phyloP scores from a whole-genome alignment of 2,113 vertebrate species.

The Oncorhynchus gorbuscha region DNA sequence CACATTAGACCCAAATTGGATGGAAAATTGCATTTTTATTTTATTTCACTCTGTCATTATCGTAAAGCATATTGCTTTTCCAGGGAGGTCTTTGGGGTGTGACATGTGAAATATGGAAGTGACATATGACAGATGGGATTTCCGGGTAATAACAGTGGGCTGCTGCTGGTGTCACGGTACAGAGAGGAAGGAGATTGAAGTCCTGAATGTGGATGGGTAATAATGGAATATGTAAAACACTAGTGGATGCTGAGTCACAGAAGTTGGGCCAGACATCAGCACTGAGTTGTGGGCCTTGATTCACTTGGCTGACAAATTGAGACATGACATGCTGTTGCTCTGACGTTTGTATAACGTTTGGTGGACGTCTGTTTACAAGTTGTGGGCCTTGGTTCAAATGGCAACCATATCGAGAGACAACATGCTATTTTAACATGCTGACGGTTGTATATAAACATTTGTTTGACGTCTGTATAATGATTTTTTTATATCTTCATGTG shows the following conservation, averaged over 20 bases:
- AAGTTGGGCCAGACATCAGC: not conserved
- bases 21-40: not conserved
- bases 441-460: no score
- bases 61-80: not conserved
- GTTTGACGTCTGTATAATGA: no score
- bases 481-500: no score
- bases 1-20: slow-evolving; percentile 10
- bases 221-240: not conserved
- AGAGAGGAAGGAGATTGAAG: not conserved
- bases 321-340: not conserved
- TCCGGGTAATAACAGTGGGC: not conserved
- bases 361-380: not conserved
- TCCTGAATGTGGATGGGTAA: not conserved
- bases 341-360: not conserved
- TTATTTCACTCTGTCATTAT: not conserved
- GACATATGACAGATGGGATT: not conserved
- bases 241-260: not conserved
- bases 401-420: no score
- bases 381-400: no score
- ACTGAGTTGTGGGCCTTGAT: not conserved
- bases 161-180: not conserved
- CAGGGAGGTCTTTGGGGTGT: not conserved
- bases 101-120: not conserved
- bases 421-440: no score
- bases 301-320: not conserved